These are phyloP conservation scores for Phymorhynchus buccinoides DNA, from an alignment of 1,140 invertebrate species.

Conservation along the genomic window DNA sequence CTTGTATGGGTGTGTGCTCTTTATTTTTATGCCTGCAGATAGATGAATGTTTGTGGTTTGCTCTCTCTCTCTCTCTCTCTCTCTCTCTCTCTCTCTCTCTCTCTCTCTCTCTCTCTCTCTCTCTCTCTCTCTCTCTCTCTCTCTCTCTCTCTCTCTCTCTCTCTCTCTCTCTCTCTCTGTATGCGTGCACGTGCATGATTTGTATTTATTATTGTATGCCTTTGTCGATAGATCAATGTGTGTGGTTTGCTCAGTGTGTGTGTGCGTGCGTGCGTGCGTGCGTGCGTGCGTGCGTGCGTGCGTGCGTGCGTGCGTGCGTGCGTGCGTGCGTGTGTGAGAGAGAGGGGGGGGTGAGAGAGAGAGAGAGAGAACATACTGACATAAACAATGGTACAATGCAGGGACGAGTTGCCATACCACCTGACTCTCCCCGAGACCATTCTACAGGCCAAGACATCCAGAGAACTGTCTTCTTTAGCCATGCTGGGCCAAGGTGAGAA, in stretches of 20 bases:
- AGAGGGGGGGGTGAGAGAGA: too few species aligned
- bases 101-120: too few species aligned
- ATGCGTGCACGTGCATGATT: not conserved
- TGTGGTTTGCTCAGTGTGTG: constrained; percentile 43
- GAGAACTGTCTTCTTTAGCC: constrained; percentile 90
- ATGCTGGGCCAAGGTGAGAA: constrained; percentile 89
- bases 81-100: too few species aligned
- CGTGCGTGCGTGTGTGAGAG: constrained; percentile 60
- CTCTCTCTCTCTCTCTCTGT: not conserved
- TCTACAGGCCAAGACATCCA: constrained; percentile 85
- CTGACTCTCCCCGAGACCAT: constrained; percentile 83
- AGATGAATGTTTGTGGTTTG: too few species aligned
- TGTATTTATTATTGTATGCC: not conserved
- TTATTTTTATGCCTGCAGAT: too few species aligned
- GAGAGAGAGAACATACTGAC: not conserved
- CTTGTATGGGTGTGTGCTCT: too few species aligned
- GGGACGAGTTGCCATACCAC: constrained; percentile 94
- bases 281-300: constrained; percentile 50
- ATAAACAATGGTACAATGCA: too few species aligned
- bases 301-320: constrained; percentile 43
- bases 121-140: too few species aligned
- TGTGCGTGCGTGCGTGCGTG: constrained; percentile 49
- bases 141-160: too few species aligned
- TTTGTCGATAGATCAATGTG: constrained; percentile 21
- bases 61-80: too few species aligned